These are phyloP conservation scores for Enteromius argenteus DNA, from an alignment of 2,797 vertebrate species.

Conservation along the genomic window DNA sequence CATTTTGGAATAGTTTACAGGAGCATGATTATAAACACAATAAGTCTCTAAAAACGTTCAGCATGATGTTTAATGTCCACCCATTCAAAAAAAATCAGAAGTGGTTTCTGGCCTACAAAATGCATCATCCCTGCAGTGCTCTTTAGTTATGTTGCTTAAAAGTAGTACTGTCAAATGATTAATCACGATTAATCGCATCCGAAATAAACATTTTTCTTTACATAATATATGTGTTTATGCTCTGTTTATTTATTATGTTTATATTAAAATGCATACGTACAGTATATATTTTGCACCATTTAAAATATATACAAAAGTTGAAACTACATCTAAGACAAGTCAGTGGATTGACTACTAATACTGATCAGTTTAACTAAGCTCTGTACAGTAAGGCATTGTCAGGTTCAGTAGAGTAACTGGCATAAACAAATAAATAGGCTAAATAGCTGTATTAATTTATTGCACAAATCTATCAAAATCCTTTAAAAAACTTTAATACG, in stretches of 20 bases:
- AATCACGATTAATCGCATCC: no score
- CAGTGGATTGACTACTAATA: not conserved
- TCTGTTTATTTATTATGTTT: no score
- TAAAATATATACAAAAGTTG: not conserved
- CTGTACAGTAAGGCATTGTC: not conserved
- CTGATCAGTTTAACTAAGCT: not conserved
- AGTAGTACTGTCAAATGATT: no score
- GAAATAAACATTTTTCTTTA: no score
- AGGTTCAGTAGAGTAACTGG: not conserved
- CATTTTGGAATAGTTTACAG: not conserved
- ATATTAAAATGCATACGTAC: no score
- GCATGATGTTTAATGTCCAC: not conserved
- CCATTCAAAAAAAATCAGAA: not conserved
- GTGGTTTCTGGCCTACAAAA: not conserved
- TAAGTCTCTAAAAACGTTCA: not conserved
- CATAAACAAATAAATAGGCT: not conserved
- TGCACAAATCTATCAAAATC: not conserved
- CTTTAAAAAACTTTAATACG: not conserved
- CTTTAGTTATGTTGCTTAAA: not conserved
- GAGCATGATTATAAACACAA: not conserved
- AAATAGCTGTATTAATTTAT: not conserved
- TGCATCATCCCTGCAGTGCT: not conserved
- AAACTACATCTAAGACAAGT: not conserved
- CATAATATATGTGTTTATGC: no score
- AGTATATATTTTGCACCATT: no score